These are phyloP conservation scores for Epinotia brunnichana DNA, from an alignment of 2,888 invertebrate species.

Conservation along the genomic window DNA sequence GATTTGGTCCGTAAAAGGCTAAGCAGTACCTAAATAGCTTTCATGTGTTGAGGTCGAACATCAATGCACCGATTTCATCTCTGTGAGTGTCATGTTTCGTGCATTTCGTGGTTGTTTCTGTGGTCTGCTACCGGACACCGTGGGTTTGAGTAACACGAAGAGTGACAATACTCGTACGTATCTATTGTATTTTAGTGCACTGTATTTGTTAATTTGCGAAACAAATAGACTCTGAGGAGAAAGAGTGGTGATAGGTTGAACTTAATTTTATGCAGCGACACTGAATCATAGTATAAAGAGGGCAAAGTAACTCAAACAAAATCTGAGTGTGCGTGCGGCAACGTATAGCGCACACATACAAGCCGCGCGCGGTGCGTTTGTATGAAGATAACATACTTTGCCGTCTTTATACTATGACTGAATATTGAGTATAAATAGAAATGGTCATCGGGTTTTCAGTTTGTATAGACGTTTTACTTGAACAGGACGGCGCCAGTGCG, in stretches of 20 bases:
- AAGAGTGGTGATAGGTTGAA: neutral
- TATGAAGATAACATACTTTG: too few relatives aligned
- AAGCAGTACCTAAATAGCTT: too few relatives aligned
- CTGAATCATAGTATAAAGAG: too few relatives aligned
- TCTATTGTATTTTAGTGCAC: neutral
- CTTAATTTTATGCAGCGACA: neutral
- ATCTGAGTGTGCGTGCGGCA: too few relatives aligned
- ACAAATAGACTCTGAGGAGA: neutral
- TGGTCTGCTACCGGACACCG: neutral
- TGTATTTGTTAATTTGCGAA: neutral
- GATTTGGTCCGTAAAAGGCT: too few relatives aligned
- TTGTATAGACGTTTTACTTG: neutral
- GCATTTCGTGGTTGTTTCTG: slow-evolving; percentile 4
- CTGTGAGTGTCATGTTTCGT: neutral
- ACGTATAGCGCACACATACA: too few relatives aligned
- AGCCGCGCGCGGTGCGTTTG: too few relatives aligned
- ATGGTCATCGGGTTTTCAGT: neutral
- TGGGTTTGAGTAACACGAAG: neutral
- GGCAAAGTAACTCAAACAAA: too few relatives aligned
- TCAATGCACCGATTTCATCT: too few relatives aligned
- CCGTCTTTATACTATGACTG: too few relatives aligned
- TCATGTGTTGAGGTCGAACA: too few relatives aligned
- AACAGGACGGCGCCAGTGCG: slow-evolving; percentile 87
- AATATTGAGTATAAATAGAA: too few relatives aligned
- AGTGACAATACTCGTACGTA: neutral